A percentile compares a stretch with the other conserved stretches of the same genome.
Conservation (phyloP, 2,113 vertebrate genomes). For the Elgaria multicarinata region DNA sequence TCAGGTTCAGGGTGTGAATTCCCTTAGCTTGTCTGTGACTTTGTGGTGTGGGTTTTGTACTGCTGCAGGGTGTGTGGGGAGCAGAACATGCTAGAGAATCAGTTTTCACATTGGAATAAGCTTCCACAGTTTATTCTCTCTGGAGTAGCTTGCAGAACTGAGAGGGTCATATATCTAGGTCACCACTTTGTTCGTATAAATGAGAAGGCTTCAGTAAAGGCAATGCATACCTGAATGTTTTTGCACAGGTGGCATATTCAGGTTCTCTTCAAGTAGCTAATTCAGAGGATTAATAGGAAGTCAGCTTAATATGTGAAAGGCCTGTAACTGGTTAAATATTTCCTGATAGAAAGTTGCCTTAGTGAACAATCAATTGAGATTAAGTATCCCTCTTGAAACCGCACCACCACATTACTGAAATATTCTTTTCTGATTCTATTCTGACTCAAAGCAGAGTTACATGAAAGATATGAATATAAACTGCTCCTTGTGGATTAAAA, state of each 20-base stretch:
- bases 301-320: constrained; percentile 24
- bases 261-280: neutral
- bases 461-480: constrained; percentile 34
- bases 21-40: neutral
- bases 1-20: neutral
- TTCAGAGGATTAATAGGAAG: constrained; percentile 47
- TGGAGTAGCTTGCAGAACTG: neutral
- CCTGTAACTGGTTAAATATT: constrained; percentile 68
- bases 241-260: constrained; percentile 16
- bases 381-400: constrained; percentile 68
- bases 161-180: constrained; percentile 18
- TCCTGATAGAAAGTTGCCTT: constrained; percentile 70
- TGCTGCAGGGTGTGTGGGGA: neutral
- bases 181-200: neutral
- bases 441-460: constrained; percentile 34
- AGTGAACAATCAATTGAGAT: constrained; percentile 63
- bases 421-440: constrained; percentile 69
- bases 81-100: neutral
- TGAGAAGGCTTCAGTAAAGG: neutral
- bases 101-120: neutral
- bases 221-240: neutral
- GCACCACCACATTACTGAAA: constrained; percentile 60
- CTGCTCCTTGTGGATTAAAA: constrained; percentile 46
- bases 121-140: neutral
- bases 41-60: neutral